A percentile compares a stretch with the other conserved stretches of the same genome.
phyloP scores from a whole-genome alignment of 2,113 vertebrate genomes.

The Hippocampus zosterae region DNA sequence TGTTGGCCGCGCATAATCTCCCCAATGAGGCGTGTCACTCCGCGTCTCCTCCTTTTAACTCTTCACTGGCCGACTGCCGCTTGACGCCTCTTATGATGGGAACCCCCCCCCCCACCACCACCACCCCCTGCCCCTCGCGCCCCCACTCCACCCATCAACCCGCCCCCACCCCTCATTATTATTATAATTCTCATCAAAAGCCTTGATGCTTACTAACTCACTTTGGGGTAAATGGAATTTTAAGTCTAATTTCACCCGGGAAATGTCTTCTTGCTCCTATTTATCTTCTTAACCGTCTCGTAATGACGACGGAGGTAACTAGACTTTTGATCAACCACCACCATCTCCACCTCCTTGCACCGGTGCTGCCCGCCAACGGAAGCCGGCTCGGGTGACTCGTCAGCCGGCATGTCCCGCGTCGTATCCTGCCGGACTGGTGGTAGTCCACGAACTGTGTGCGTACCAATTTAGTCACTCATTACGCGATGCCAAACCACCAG shows the following conservation, averaged over 20 bases:
- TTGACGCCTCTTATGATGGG: conserved; percentile 31
- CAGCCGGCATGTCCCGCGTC: background rate
- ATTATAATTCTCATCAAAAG: conserved; percentile 54
- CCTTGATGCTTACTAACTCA: conserved; percentile 32
- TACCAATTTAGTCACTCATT: too few relatives aligned
- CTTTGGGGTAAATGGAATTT: background rate
- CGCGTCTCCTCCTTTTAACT: conserved; percentile 94
- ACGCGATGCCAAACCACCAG: background rate
- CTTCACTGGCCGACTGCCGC: conserved; percentile 74
- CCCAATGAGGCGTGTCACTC: conserved; percentile 98
- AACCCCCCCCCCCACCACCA: background rate
- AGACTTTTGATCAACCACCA: background rate
- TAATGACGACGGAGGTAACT: background rate
- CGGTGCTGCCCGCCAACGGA: background rate
- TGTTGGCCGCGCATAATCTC: conserved; percentile 98
- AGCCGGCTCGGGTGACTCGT: background rate
- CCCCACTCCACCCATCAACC: background rate
- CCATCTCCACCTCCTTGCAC: background rate
- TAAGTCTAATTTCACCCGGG: background rate
- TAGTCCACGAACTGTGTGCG: background rate
- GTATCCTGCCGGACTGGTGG: background rate
- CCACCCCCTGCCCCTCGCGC: too few relatives aligned
- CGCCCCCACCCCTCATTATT: conserved; percentile 27
- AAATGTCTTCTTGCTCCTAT: background rate
- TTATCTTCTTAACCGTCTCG: background rate